phyloP scores from a whole-genome alignment of 1,140 invertebrate genomes.

The Battus philenor region DNA sequence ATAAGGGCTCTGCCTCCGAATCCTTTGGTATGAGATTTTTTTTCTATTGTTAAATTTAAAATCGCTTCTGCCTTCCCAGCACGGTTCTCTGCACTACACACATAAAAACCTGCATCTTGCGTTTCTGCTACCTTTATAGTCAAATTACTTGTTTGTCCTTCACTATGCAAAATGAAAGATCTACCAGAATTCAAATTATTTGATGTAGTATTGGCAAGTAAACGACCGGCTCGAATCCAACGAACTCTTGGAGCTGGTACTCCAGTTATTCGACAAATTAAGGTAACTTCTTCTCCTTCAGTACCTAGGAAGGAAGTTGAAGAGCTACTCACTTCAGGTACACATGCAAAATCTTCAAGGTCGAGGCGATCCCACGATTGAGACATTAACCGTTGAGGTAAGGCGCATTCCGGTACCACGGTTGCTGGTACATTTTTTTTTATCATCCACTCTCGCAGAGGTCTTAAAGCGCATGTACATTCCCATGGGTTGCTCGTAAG shows the following conservation, averaged over 20 bases:
- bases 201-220: conserved; percentile 69
- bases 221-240: conserved; percentile 78
- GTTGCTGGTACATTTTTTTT: conserved; percentile 84
- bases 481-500: conserved; percentile 88
- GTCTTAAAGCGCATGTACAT: conserved; percentile 85
- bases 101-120: conserved; percentile 84
- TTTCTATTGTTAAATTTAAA: conserved; percentile 81
- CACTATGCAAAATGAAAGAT: conserved; percentile 62
- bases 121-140: conserved; percentile 82
- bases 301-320: conserved; percentile 76
- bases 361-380: conserved; percentile 85
- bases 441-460: conserved; percentile 86
- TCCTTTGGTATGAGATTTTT: conserved; percentile 77
- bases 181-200: conserved; percentile 66
- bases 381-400: conserved; percentile 78
- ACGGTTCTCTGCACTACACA: conserved; percentile 85
- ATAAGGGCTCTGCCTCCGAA: conserved; percentile 79
- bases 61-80: conserved; percentile 84
- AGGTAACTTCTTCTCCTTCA: conserved; percentile 84
- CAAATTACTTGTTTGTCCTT: conserved; percentile 79
- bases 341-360: conserved; percentile 88
- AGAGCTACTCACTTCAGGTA: conserved; percentile 79
- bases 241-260: conserved; percentile 79
- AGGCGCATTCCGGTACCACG: conserved; percentile 78
- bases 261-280: conserved; percentile 83